Base-by-base conservation (phyloP, 30 jellyfish, hydroid and myxozoan species). In the Euphysa ruthae region DNA sequence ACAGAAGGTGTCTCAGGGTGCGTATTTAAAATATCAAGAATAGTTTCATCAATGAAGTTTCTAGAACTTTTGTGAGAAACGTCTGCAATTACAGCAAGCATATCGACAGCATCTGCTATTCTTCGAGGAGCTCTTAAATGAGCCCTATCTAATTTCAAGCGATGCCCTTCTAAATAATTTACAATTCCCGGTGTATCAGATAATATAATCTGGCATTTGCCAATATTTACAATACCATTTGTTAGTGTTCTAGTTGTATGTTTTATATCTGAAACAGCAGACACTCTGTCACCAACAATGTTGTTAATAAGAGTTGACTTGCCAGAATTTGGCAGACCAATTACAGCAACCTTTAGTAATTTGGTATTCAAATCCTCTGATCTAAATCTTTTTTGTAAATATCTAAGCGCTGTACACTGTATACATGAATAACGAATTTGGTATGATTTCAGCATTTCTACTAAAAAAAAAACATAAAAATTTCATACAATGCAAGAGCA, bases 251-350 rank as follows among this genome's bases (percentile, higher is more conserved):
- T 69, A 12, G 98, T 90, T 43, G 98, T 90, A 75, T 90, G 94
- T 52, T 52, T 33, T 18, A 63, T 61, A 16, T 81, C 81, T 3
- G 98, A 66, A 28, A 72, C 92, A 27, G 82, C 82, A 0, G 95
- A 75, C 16, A 90, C 88, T 33, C 85, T 71, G 3, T 54, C 66
- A 1, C 93, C 95, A 52, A 82, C 92, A 20, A 65, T 54, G 13
- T 86, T 24, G 34, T 90, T 90, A 13, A 90, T 55, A 7, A 90
- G 58, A 10, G 98, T 69, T 32, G 98, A 90, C 38, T 90, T 90
- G 25, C 98, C 98, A 24, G 95, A 81, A 73, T 90, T 90, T 15
- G 98, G 95, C 38, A 62, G 78, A 14, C 98, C 98, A 1, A 90
- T n/a, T 5, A 90, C 55, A 2, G 94, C 94, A 6, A 80, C 80